Percentiles rank a stretch among this genome's conserved stretches.
phyloP scores from a whole-genome alignment of 2,888 invertebrate genomes.

The Nomada fabriciana region DNA sequence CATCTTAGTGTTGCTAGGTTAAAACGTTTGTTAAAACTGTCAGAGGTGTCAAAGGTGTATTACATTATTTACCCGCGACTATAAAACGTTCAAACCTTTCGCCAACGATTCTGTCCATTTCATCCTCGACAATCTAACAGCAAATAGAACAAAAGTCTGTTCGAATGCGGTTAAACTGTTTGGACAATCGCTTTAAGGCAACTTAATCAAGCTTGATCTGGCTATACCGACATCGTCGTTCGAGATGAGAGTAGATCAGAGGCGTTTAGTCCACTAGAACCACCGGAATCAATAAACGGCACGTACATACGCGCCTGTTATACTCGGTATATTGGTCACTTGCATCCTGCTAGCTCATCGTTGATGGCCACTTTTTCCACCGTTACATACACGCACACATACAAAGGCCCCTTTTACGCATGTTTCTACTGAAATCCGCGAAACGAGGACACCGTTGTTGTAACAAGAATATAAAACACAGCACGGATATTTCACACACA shows the following conservation, averaged over 20 bases:
- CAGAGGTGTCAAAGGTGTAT: too few species aligned
- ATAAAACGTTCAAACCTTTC: too few species aligned
- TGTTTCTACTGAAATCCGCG: background rate
- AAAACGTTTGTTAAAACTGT: too few species aligned
- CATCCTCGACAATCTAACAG: background rate
- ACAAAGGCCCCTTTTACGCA: constrained; percentile 2
- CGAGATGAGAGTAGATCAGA: constrained; percentile 50
- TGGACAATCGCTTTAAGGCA: constrained; percentile 66
- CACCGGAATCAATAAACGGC: constrained; percentile 76
- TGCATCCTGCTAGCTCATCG: constrained; percentile 28
- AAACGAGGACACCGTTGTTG: background rate
- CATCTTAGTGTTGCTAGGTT: too few species aligned
- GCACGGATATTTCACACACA: too few species aligned
- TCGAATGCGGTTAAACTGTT: constrained; percentile 2
- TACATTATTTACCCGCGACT: too few species aligned
- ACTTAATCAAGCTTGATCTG: constrained; percentile 69
- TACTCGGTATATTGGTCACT: constrained; percentile 50
- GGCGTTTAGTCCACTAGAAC: constrained; percentile 70
- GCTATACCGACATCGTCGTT: constrained; percentile 58
- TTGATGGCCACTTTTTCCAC: constrained; percentile 24
- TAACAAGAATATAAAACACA: background rate
- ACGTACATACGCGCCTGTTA: constrained; percentile 61
- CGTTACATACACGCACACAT: background rate
- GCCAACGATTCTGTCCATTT: background rate
- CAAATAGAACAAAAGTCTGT: background rate